Percentiles rank a stretch among this genome's conserved stretches.
Conservation (phyloP, 2,113 vertebrate species). For the Verasper variegatus region DNA sequence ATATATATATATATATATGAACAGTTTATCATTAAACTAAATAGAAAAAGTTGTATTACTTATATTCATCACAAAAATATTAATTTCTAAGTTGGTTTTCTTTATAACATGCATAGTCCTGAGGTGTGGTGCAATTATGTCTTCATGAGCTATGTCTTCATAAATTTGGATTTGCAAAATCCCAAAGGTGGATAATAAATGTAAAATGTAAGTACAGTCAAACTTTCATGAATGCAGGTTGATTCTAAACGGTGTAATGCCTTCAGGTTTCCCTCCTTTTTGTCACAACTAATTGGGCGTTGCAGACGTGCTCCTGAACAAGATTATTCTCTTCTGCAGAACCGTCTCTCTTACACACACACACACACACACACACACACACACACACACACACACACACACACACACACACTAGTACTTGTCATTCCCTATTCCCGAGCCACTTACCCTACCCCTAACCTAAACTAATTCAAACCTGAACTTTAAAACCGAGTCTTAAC, state of each 20-base stretch:
- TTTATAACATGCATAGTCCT: too few relatives aligned
- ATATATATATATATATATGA: too few relatives aligned
- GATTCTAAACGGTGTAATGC: not conserved
- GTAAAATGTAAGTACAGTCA: not conserved
- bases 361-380: constrained; percentile 4
- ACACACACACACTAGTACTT: not conserved
- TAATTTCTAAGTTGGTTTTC: too few relatives aligned
- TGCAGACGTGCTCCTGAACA: constrained; percentile 36
- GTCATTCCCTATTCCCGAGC: not conserved
- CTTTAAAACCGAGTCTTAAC: not conserved
- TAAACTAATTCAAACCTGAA: not conserved
- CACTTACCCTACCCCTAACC: not conserved
- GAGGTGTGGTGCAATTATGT: not conserved
- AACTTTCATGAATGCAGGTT: constrained; percentile 9
- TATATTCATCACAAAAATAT: too few relatives aligned
- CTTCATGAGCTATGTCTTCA: not conserved
- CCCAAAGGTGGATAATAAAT: constrained; percentile 4
- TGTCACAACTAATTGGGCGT: constrained; percentile 29
- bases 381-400: constrained; percentile 8
- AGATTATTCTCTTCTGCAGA: constrained; percentile 43
- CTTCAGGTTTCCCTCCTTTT: constrained; percentile 24
- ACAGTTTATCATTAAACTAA: too few relatives aligned
- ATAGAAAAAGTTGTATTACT: too few relatives aligned
- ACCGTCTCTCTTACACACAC: not conserved
- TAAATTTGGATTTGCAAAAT: not conserved